Percentiles rank a stretch among this genome's conserved stretches.
Conservation (phyloP, 1,140 invertebrate species). For the Maconellicoccus hirsutus region DNA sequence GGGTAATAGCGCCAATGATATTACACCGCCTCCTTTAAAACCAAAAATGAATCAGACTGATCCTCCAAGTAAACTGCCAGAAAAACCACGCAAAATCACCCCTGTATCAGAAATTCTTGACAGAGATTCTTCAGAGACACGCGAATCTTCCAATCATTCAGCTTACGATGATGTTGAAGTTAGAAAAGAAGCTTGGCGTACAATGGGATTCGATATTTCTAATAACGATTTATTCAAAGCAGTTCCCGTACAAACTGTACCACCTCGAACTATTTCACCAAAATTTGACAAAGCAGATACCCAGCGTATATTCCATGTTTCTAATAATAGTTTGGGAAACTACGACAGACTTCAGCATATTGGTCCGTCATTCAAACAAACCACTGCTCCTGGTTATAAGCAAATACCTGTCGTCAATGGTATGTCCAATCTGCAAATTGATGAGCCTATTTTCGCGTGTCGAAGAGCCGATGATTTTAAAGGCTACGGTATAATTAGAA, state of each 20-base stretch:
- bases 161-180: conserved; percentile 57
- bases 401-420: conserved; percentile 39
- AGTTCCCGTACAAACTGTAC: neutral
- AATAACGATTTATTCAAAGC: conserved; percentile 30
- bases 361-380: conserved; percentile 52
- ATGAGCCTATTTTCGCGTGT: conserved; percentile 36
- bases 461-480: conserved; percentile 61
- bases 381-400: conserved; percentile 52
- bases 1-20: neutral
- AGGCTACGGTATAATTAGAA: conserved; percentile 62
- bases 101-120: neutral
- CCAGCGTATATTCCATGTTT: conserved; percentile 20
- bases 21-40: conserved; percentile 2
- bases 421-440: conserved; percentile 39
- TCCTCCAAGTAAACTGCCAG: neutral
- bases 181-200: conserved; percentile 61
- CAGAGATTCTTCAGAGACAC: neutral
- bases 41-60: conserved; percentile 22
- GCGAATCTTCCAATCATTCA: neutral
- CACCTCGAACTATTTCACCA: neutral
- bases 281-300: neutral
- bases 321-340: conserved; percentile 27
- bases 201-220: conserved; percentile 55
- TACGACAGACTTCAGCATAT: conserved; percentile 72
- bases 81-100: neutral